Conservation (phyloP, 2,113 vertebrate genomes). For the Rhabdomys dilectus region DNA sequence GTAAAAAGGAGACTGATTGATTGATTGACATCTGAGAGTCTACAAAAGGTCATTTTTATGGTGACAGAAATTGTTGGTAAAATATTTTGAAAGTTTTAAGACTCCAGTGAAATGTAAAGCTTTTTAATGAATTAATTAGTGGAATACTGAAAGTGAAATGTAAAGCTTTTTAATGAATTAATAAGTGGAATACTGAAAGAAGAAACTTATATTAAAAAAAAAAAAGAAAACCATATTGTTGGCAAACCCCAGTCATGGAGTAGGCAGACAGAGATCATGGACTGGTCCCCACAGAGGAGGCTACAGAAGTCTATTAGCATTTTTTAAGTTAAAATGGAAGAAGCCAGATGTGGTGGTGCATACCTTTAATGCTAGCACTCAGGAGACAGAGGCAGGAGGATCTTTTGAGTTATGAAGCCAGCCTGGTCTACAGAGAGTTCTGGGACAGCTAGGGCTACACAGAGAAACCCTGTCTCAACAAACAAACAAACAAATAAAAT, state of each 20-base stretch:
- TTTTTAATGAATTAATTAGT: slow-evolving; percentile 25
- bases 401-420: background rate
- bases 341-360: background rate
- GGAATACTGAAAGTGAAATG: slow-evolving; percentile 2
- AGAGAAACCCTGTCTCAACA: background rate
- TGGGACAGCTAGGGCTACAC: background rate
- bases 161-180: slow-evolving; percentile 52
- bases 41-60: background rate
- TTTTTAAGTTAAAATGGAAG: background rate
- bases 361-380: background rate
- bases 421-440: background rate
- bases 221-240: background rate
- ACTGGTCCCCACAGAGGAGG: background rate
- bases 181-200: background rate
- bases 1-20: background rate
- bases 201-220: slow-evolving; percentile 23
- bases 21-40: background rate
- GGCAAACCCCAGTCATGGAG: background rate
- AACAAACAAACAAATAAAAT: too few species aligned
- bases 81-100: slow-evolving; percentile 19
- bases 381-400: background rate
- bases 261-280: background rate
- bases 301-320: background rate
- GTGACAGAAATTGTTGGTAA: slow-evolving; percentile 20
- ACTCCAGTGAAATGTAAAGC: slow-evolving; percentile 48